Evolutionary conservation across 2,113 vertebrate species (phyloP).

Genomic region (Ptyas mucosa): DNA sequence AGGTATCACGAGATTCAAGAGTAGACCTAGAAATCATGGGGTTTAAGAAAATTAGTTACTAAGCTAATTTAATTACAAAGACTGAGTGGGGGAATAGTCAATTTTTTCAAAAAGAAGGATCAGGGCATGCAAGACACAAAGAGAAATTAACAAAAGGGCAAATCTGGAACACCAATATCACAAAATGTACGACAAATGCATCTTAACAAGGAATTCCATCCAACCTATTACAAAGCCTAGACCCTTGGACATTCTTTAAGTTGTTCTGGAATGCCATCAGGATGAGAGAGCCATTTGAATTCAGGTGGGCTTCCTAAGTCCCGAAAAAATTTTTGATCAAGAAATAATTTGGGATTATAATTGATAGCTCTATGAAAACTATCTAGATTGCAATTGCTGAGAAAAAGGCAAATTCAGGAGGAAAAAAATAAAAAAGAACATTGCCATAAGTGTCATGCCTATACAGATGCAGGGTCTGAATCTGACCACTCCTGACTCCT

Average conservation of each 20-base stretch:
- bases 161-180: not conserved
- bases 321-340: not conserved
- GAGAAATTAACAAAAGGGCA: not conserved
- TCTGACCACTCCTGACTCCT: not conserved
- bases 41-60: not conserved
- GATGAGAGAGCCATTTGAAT: not conserved
- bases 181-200: not conserved
- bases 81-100: not conserved
- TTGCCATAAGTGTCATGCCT: not conserved
- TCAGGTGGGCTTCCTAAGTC: not conserved
- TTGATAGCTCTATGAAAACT: not conserved
- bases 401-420: not conserved
- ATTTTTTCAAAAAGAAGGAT: not conserved
- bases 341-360: not conserved
- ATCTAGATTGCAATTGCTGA: not conserved
- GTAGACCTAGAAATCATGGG: not conserved
- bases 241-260: not conserved
- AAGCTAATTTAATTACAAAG: not conserved
- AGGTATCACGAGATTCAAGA: not conserved
- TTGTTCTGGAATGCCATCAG: not conserved
- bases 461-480: not conserved
- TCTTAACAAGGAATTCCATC: not conserved
- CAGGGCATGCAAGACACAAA: not conserved
- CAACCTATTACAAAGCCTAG: not conserved
- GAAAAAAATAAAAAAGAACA: not conserved